A percentile compares a stretch with the other conserved stretches of the same genome.
Conservation (phyloP, 2,888 invertebrate genomes). For the Tetropium fuscum region DNA sequence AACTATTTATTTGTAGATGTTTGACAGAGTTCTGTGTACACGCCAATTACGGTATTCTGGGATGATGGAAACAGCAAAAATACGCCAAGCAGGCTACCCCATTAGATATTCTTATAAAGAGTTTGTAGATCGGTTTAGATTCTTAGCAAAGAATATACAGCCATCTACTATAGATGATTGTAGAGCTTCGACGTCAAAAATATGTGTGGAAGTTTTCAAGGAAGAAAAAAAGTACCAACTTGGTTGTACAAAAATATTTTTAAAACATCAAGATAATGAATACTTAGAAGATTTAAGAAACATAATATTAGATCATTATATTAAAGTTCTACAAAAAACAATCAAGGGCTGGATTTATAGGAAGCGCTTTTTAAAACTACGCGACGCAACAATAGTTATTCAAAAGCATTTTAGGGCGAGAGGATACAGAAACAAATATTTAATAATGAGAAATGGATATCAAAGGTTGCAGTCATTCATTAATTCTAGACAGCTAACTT, state of each 20-base stretch:
- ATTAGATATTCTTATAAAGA: conserved; percentile 89
- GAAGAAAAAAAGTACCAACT: conserved; percentile 82
- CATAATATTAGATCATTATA: conserved; percentile 70
- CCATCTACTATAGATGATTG: conserved; percentile 78
- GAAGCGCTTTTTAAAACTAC: conserved; percentile 76
- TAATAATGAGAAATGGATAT: conserved; percentile 81
- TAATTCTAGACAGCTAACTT: conserved; percentile 79
- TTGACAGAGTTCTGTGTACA: conserved; percentile 89
- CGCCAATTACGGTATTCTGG: conserved; percentile 95
- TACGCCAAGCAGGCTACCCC: conserved; percentile 93
- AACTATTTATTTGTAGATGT: conserved; percentile 81
- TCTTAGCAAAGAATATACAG: conserved; percentile 79
- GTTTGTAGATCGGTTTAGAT: conserved; percentile 90
- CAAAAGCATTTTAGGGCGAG: conserved; percentile 88
- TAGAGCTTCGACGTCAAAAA: conserved; percentile 77
- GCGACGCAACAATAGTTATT: conserved; percentile 79
- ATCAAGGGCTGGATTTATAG: conserved; percentile 82
- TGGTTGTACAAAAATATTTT: conserved; percentile 91
- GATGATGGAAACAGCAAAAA: conserved; percentile 97
- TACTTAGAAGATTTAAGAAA: conserved; percentile 86
- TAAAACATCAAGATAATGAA: conserved; percentile 91
- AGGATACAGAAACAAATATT: conserved; percentile 77
- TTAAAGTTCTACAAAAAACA: conserved; percentile 82
- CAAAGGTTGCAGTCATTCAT: conserved; percentile 87
- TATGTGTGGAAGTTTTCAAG: conserved; percentile 79